phyloP scores from a whole-genome alignment of 2,888 invertebrate genomes.

The Chrysolina haemoptera region DNA sequence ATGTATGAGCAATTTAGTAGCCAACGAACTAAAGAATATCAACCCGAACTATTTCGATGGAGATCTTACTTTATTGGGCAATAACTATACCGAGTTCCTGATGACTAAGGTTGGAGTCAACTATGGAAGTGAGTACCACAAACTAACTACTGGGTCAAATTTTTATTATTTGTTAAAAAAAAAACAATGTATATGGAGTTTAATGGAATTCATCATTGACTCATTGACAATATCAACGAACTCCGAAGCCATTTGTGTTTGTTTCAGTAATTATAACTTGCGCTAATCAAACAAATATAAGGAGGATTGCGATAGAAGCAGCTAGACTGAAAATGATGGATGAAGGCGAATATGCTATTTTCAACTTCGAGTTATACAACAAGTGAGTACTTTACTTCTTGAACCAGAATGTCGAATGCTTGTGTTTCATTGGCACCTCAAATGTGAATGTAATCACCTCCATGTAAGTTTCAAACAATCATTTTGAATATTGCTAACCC shows the following conservation, averaged over 20 bases:
- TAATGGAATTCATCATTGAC: too few relatives aligned
- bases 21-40: constrained; percentile 72
- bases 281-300: constrained; percentile 88
- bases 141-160: too few relatives aligned
- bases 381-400: constrained; percentile 78
- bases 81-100: constrained; percentile 76
- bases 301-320: constrained; percentile 94
- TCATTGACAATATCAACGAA: too few relatives aligned
- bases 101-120: constrained; percentile 78
- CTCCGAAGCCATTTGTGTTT: constrained; percentile 39
- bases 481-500: too few relatives aligned
- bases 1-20: constrained; percentile 79
- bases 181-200: too few relatives aligned
- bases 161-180: too few relatives aligned
- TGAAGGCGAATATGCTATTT: constrained; percentile 97
- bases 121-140: constrained; percentile 82
- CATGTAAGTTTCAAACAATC: too few relatives aligned
- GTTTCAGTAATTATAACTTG: constrained; percentile 96
- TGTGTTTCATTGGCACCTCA: too few relatives aligned
- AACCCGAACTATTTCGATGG: constrained; percentile 72
- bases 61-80: constrained; percentile 74
- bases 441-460: too few relatives aligned
- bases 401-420: too few relatives aligned
- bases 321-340: constrained; percentile 96
- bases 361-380: constrained; percentile 96